These are phyloP conservation scores for Leucoraja ocellata DNA, from an alignment of 2,797 vertebrate genomes.

Conservation along the genomic window DNA sequence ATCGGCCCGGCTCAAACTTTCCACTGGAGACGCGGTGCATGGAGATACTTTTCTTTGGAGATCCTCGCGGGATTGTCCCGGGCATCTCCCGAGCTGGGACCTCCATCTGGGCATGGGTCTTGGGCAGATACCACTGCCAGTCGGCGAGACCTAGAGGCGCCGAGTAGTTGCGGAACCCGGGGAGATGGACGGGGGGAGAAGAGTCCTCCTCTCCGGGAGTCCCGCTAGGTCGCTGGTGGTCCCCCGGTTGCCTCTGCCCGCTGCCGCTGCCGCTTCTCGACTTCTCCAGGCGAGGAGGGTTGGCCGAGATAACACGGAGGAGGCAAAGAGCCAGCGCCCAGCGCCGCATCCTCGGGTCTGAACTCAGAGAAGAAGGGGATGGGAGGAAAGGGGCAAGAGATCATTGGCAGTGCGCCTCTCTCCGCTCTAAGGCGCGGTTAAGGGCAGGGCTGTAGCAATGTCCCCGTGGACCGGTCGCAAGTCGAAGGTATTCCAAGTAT, in stretches of 20 bases:
- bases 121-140: background rate
- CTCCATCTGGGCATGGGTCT: background rate
- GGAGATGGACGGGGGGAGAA: too few relatives aligned
- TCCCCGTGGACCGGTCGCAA: too few relatives aligned
- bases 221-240: background rate
- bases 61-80: background rate
- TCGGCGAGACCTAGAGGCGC: too few relatives aligned
- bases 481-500: too few relatives aligned
- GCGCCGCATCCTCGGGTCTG: background rate
- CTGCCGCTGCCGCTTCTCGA: background rate
- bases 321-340: background rate
- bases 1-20: background rate
- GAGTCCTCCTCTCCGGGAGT: too few relatives aligned
- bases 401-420: background rate
- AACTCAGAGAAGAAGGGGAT: too few relatives aligned
- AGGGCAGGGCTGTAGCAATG: background rate
- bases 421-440: too few relatives aligned
- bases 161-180: background rate
- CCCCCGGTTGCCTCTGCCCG: background rate
- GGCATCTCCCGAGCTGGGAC: background rate
- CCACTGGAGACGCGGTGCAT: background rate
- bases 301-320: background rate
- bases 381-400: too few relatives aligned
- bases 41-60: background rate
- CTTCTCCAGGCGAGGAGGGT: background rate